Conservation (phyloP, 2,113 vertebrate species). For the Pachycephala philippinensis region DNA sequence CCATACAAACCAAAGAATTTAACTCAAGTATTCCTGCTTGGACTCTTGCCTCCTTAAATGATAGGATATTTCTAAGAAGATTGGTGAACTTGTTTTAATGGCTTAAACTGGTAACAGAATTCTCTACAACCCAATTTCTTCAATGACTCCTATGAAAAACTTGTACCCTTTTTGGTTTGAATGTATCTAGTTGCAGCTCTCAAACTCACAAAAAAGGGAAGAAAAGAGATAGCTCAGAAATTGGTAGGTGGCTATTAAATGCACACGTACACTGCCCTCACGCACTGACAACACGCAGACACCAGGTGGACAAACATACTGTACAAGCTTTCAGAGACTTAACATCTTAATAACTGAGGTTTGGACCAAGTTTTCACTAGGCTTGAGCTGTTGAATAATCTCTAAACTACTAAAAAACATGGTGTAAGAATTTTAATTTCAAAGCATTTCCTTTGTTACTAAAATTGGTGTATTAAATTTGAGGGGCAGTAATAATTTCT, state of each 20-base stretch:
- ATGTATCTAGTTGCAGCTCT: conserved; percentile 45
- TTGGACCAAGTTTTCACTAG: not conserved
- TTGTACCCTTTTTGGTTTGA: conserved; percentile 9
- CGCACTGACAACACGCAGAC: not conserved
- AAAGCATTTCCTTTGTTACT: not conserved
- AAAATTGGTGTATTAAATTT: not conserved
- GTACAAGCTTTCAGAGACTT: not conserved
- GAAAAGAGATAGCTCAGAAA: not conserved
- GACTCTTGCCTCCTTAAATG: not conserved
- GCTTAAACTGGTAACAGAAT: not conserved
- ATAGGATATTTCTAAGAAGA: not conserved
- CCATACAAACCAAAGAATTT: conserved; percentile 39
- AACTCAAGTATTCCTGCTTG: not conserved
- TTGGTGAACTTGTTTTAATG: not conserved
- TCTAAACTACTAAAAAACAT: not conserved
- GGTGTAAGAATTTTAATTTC: not conserved
- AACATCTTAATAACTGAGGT: not conserved
- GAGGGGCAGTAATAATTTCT: not conserved
- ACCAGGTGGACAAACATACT: not conserved
- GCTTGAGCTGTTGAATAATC: not conserved
- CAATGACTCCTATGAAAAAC: not conserved
- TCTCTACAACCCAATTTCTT: not conserved
- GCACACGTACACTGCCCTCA: not conserved
- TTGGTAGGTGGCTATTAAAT: not conserved
- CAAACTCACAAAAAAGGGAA: not conserved